Base-by-base conservation (phyloP, 2,113 vertebrate genomes). In the Mastomys coucha region DNA sequence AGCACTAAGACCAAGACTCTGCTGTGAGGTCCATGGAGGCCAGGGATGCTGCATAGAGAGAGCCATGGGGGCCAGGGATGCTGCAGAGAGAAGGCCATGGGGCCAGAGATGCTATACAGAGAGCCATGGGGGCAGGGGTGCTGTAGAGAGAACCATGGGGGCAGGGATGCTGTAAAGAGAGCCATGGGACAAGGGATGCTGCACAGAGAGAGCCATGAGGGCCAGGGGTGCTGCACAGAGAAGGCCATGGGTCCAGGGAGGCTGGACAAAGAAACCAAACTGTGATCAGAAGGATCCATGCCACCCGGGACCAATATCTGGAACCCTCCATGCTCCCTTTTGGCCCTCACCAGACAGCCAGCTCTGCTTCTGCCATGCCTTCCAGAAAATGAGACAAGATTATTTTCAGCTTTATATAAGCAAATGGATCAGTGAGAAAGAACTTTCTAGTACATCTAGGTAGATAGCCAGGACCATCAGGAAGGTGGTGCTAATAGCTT, bases 401-500 rank as follows among this genome's bases (percentile, higher is more conserved):
- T 45, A 76, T 56, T 77, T 56, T 63, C 69, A 82, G n/a, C 31
- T 53, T 76, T 80, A 70, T 39, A 28, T 20, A 24, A 94, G 51
- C 88, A 87, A 70, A 90, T 45, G 36, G 36, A 24, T 14, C 7
- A 0, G 49, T 60, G 45, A 70, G 36, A 58, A 87, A 80, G 81
- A 88, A 91, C 51, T 82, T 91, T 92, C 91, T 82, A 84, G 63
- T 51, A 33, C 65, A 49, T 69, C 42, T 39, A 80, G n/a, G 81
- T 63, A 58, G 53, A 91, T 16, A 7, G 63, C 31, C 70, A n/a
- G 8, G 76, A n/a, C 88, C 72, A 5, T 24, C 17, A 24, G n/a
- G 70, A 81, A 85, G 88, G 78, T 0, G 13, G 39, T 11, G 80
- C 17, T 91, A 45, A 65, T 33, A 70, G 24, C 70, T n/a, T 12